Evolutionary conservation across 2,888 invertebrate genomes (phyloP).

Genomic region (Ochropacha duplaris): DNA sequence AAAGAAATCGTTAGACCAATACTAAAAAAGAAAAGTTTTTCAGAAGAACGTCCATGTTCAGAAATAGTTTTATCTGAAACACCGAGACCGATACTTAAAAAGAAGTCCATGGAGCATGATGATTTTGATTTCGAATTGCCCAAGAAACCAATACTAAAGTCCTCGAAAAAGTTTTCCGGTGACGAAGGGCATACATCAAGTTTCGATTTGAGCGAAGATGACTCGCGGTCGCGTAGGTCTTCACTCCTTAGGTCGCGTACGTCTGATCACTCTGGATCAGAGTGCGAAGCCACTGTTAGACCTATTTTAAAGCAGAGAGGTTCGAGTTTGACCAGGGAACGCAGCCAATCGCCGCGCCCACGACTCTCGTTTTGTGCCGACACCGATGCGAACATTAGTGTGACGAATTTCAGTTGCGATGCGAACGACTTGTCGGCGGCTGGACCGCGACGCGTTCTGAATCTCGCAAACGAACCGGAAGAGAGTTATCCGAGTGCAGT

Average conservation of each 20-base stretch:
- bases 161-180: constrained; percentile 85
- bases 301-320: constrained; percentile 86
- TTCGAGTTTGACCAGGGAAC: constrained; percentile 83
- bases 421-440: constrained; percentile 76
- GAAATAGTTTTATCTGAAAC: constrained; percentile 73
- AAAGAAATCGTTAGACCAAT: constrained; percentile 88
- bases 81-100: constrained; percentile 92
- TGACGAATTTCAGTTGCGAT: constrained; percentile 73
- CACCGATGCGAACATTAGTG: constrained; percentile 73
- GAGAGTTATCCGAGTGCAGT: constrained; percentile 74
- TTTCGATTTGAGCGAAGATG: constrained; percentile 81
- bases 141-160: constrained; percentile 90
- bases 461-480: constrained; percentile 64
- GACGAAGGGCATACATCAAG: constrained; percentile 83
- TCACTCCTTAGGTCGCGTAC: constrained; percentile 81
- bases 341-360: constrained; percentile 84
- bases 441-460: constrained; percentile 72
- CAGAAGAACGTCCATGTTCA: constrained; percentile 85
- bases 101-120: constrained; percentile 91
- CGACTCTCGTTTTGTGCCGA: constrained; percentile 85
- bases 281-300: constrained; percentile 82
- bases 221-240: constrained; percentile 81
- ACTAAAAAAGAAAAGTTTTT: constrained; percentile 91
- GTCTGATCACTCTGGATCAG: constrained; percentile 80
- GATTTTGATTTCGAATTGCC: constrained; percentile 88